Evolutionary conservation across 2,113 vertebrate genomes (phyloP).

Genomic region (Myxocyprinus asiaticus): DNA sequence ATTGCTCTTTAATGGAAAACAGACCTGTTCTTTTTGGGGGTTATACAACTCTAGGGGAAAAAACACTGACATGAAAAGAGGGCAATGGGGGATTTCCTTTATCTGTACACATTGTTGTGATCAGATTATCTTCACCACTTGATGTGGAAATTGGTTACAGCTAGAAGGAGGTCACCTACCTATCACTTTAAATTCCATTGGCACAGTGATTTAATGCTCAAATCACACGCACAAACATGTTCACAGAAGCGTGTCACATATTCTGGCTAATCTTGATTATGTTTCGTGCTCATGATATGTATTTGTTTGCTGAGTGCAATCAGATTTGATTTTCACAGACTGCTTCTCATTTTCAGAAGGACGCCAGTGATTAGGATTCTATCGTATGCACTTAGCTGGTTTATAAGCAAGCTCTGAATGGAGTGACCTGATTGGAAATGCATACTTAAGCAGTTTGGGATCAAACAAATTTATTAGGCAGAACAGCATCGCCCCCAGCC

Average conservation of each 20-base stretch:
- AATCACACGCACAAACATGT: constrained; percentile 52
- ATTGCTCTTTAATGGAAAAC: constrained; percentile 7
- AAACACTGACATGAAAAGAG: neutral
- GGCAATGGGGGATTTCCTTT: constrained; percentile 7
- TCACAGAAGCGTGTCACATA: constrained; percentile 37
- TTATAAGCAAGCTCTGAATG: constrained; percentile 44
- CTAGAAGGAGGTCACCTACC: constrained; percentile 43
- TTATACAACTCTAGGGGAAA: neutral
- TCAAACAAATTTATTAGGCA: constrained; percentile 46
- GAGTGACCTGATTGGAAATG: constrained; percentile 45
- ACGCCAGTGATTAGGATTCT: constrained; percentile 63
- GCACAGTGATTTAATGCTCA: constrained; percentile 39
- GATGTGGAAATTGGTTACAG: constrained; percentile 50
- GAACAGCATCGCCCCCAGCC: neutral
- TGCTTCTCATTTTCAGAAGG: constrained; percentile 57
- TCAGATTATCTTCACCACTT: constrained; percentile 54
- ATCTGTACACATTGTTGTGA: constrained; percentile 50
- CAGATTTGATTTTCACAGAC: constrained; percentile 66
- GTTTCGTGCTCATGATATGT: constrained; percentile 47
- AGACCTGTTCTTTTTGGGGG: neutral
- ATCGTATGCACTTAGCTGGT: constrained; percentile 50
- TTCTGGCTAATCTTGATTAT: constrained; percentile 58
- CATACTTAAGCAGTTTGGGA: constrained; percentile 42
- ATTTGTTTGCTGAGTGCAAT: constrained; percentile 61
- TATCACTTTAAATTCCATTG: constrained; percentile 54